Percentiles rank a stretch among this genome's conserved stretches.
Conservation (phyloP, 53 echinoderm and acorn worm genomes). For the Echinometra lucunter region DNA sequence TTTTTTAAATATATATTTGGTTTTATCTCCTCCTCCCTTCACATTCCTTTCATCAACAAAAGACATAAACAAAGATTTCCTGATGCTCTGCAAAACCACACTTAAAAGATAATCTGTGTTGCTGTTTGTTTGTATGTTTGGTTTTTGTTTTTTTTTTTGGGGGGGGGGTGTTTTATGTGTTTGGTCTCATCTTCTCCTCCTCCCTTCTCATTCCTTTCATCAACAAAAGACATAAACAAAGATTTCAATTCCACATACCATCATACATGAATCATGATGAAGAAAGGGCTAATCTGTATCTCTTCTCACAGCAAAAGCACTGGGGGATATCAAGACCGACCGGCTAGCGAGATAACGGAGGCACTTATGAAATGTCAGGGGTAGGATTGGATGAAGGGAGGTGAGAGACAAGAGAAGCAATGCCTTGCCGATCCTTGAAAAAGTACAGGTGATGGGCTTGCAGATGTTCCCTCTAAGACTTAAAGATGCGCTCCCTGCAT, state of each 20-base stretch:
- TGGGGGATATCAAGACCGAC: slow-evolving; percentile 5
- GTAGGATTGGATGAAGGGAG: not conserved
- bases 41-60: not conserved
- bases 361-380: slow-evolving; percentile 41
- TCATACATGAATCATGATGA: not conserved
- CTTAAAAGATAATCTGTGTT: too few relatives aligned
- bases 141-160: too few relatives aligned
- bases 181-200: not conserved
- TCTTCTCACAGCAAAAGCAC: not conserved
- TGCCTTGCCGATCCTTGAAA: not conserved
- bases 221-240: not conserved
- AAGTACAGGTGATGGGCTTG: slow-evolving; percentile 25
- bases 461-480: not conserved
- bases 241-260: not conserved
- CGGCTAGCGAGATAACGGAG: not conserved
- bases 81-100: too few relatives aligned
- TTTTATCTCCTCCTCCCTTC: not conserved
- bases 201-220: not conserved
- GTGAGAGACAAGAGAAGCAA: not conserved
- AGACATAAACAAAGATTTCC: not conserved
- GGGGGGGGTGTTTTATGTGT: too few relatives aligned
- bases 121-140: too few relatives aligned
- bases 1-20: too few relatives aligned
- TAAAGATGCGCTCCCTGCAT: not conserved
- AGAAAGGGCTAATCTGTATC: slow-evolving; percentile 1